Percentiles rank a stretch among this genome's conserved stretches.
Conservation (phyloP, 2,888 invertebrate genomes). For the Cerastoderma edule region DNA sequence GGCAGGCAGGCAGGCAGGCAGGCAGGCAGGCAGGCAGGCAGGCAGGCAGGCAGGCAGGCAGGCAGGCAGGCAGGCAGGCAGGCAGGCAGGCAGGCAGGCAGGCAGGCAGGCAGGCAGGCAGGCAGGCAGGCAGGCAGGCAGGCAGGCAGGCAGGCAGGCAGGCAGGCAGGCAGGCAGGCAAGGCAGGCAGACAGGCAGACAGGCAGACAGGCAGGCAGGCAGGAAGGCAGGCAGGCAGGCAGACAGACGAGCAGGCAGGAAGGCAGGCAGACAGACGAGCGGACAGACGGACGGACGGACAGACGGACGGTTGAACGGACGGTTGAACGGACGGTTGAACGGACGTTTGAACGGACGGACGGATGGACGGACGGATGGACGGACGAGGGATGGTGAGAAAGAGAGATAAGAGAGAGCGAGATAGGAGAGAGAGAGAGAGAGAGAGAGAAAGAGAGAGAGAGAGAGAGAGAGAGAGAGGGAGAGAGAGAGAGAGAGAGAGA, state of each 20-base stretch:
- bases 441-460: not conserved
- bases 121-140: not conserved
- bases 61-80: not conserved
- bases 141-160: not conserved
- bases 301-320: too few relatives aligned
- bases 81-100: not conserved
- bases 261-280: too few relatives aligned
- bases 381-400: too few relatives aligned
- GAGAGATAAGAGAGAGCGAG: too few relatives aligned
- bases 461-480: slow-evolving; percentile 1
- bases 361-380: too few relatives aligned
- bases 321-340: too few relatives aligned
- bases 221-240: too few relatives aligned
- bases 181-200: too few relatives aligned
- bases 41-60: not conserved
- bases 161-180: not conserved
- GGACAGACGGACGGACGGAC: too few relatives aligned
- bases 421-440: not conserved
- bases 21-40: not conserved
- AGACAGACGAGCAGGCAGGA: too few relatives aligned
- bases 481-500: not conserved
- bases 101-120: not conserved
- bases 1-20: not conserved
- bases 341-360: too few relatives aligned
- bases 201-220: too few relatives aligned